Evolutionary conservation across 2,797 vertebrate genomes (phyloP), one percentile per base, ranked within the genome.

Genomic region (Echiichthys vipera): DNA sequence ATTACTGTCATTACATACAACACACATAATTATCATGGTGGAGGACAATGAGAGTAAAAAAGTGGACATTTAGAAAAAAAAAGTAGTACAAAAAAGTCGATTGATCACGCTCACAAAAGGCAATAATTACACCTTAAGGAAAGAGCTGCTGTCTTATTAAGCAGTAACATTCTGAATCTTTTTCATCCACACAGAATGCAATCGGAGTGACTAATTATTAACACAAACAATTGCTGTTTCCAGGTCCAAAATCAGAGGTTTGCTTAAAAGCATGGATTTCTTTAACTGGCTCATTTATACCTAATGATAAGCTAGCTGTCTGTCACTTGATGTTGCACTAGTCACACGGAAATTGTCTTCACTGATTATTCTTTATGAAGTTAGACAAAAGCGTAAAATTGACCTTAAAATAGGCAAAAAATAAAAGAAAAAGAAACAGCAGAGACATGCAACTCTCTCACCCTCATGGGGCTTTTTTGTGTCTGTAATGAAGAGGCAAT

Each of bases 71-170:
- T 69, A 9, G 15, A 11, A 58, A 14, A 64, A 51, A 37, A 65
- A 63, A 27, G 18, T 18, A 34, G 17, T 36, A 64, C 42, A 81
- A 83, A 66, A 67, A 67, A 8, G 61, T 42, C 73, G 64, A 84
- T 70, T 89, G 72, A 77, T 75, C 67, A 63, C n/a, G 10, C 57
- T 74, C 74, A 77, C 84, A 86, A 81, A 9, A 84, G 65, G 51
- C 30, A 25, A 24, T 69, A 71, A 87, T 88, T 81, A 86, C 65
- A 73, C 42, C 39, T 75, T 42, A 25, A 47, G 62, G 32, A 56
- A 61, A 68, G 22, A 51, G 36, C 58, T 18, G 27, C 34, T 30
- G 56, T 75, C 34, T 68, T 59, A 37, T 71, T 69, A 53, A 50
- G 65, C 14, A 17, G 27, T 58, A 25, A 8, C 47, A 39, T 45